These are phyloP conservation scores for Uloborus plumipes DNA, from an alignment of 2,888 invertebrate species.

Conservation along the genomic window DNA sequence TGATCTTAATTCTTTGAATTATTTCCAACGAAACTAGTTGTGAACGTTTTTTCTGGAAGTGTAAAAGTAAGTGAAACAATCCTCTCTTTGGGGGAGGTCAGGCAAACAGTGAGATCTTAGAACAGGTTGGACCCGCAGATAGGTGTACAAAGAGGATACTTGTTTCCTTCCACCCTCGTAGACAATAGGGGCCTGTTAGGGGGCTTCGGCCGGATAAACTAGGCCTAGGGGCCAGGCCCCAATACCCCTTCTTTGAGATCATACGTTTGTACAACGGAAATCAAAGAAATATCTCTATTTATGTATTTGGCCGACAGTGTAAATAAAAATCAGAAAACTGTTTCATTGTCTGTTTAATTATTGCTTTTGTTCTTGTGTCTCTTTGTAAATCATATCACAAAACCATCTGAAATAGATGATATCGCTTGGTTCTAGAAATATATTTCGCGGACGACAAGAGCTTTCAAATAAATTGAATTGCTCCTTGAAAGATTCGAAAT, in stretches of 20 bases:
- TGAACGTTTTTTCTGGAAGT: no score
- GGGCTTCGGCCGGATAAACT: constrained; percentile 31
- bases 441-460: no score
- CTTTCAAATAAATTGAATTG: no score
- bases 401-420: no score
- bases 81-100: constrained; percentile 39
- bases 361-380: no score
- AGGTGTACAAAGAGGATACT: constrained; percentile 51
- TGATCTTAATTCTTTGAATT: no score
- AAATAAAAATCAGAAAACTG: constrained; percentile 50
- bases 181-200: constrained; percentile 36
- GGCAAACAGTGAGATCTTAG: constrained; percentile 22
- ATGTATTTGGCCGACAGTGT: constrained; percentile 62
- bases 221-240: constrained; percentile 50
- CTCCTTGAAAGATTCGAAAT: no score
- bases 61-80: no score
- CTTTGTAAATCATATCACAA: no score
- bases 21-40: no score
- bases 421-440: no score
- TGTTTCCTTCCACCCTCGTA: constrained; percentile 30
- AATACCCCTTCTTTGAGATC: constrained; percentile 35
- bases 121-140: constrained; percentile 37
- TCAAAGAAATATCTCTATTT: constrained; percentile 60
- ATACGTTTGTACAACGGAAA: constrained; percentile 60
- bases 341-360: constrained; percentile 8